Base-by-base conservation (phyloP, 2,888 invertebrate genomes). In the Epirrhoe alternata region DNA sequence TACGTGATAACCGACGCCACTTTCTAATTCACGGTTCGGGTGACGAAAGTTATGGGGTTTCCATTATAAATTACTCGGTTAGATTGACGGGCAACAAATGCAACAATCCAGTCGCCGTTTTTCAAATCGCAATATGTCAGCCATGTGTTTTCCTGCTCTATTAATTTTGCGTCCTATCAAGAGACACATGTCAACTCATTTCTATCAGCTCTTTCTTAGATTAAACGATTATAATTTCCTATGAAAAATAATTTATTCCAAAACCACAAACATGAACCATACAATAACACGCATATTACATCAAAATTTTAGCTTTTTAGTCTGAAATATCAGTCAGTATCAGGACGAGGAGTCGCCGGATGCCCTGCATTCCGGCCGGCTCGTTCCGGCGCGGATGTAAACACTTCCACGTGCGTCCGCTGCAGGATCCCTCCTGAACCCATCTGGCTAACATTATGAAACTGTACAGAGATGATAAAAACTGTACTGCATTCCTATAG, bases 371-470 rank as follows among this genome's bases (percentile, higher is more conserved):
- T 76, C 76, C 72, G 80, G 72, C 74, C 77, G 76, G 42, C 38
- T 17, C 69, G 66, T 71, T 73, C 76, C 75, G 73, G 80, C 81
- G 76, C 88, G 89, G 90, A 91, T 87, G 86, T 87, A 87, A 89
- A 88, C 89, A 89, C 86, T 87, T 89, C 88, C 89, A 88, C 82
- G 86, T 88, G 88, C 86, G 83, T 84, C 85, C 86, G 85, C 80
- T 52, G 58, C 53, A 62, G 42, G 78, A 82, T 80, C 76, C 72
- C 73, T 75, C 76, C 67, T 58, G 58, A 58, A 60, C 31, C 61
- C 61, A 74, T 71, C 70, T 63, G 64, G 49, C 57, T 64, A 60
- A 53, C 61, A 61, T 58, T 71, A 73, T 45, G 71, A 64, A 75
- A 69, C 70, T 64, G 69, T 56, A 75, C 70, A 66, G 69, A 70